Evolutionary conservation across 2,113 vertebrate species (phyloP).

Genomic region (Procapra przewalskii): DNA sequence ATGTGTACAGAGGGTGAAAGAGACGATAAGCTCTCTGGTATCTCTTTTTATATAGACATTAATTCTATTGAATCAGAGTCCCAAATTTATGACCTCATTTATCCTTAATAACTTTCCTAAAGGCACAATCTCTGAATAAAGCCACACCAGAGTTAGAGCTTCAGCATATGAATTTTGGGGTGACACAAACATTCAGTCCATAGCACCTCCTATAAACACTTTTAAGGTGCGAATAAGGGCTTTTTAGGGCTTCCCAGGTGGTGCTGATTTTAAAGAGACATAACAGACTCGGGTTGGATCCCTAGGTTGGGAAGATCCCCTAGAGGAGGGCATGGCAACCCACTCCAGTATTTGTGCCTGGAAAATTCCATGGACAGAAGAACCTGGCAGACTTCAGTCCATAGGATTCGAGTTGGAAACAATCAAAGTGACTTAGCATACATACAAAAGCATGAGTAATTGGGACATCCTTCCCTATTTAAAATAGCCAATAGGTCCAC

Average conservation of each 20-base stretch:
- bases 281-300: accelerated
- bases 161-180: not conserved
- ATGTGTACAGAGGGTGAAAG: not conserved
- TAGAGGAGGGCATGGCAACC: not conserved
- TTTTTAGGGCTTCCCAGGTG: not conserved
- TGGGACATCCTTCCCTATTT: not conserved
- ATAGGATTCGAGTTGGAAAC: not conserved
- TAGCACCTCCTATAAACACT: not conserved
- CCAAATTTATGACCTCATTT: not conserved
- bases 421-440: not conserved
- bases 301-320: not conserved
- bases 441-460: not conserved
- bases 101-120: not conserved
- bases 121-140: not conserved
- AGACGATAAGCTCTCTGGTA: not conserved
- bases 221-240: not conserved
- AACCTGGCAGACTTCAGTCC: not conserved
- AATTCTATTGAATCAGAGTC: not conserved
- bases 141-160: not conserved
- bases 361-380: not conserved
- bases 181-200: not conserved
- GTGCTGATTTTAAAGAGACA: not conserved
- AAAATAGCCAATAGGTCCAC: not conserved
- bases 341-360: not conserved
- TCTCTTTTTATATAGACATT: not conserved